Conservation (phyloP, 1,140 invertebrate species). For the Zaprionus ghesquierei region DNA sequence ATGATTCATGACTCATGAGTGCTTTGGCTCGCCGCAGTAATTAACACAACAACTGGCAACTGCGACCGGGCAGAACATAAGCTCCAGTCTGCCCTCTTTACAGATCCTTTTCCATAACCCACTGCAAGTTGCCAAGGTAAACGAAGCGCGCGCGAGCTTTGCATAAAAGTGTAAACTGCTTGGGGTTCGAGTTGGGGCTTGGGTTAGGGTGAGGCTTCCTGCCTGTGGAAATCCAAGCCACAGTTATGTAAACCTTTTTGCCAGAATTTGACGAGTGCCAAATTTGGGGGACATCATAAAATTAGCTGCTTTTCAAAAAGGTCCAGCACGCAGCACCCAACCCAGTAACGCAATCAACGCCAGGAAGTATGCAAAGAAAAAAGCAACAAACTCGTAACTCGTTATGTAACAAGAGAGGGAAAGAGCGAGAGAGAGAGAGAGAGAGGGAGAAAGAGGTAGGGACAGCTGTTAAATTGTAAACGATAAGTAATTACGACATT, state of each 20-base stretch:
- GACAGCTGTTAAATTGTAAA: neutral
- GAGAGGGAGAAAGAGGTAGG: neutral
- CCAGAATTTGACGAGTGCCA: slow-evolving; percentile 58
- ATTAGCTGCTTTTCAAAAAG: slow-evolving; percentile 70
- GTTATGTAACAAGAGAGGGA: neutral
- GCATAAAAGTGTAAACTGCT: slow-evolving; percentile 50
- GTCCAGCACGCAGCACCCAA: too few relatives aligned
- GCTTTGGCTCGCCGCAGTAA: slow-evolving; percentile 66
- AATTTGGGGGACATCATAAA: slow-evolving; percentile 65
- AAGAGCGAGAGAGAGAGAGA: neutral
- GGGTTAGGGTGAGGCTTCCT: too few relatives aligned
- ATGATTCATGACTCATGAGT: slow-evolving; percentile 75
- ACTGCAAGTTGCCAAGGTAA: slow-evolving; percentile 50
- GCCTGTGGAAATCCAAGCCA: slow-evolving; percentile 25
- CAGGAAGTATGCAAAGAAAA: slow-evolving; percentile 37
- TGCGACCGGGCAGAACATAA: slow-evolving; percentile 11
- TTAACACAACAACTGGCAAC: slow-evolving; percentile 57
- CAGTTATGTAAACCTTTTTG: slow-evolving; percentile 49
- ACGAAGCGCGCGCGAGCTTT: slow-evolving; percentile 40
- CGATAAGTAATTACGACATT: neutral
- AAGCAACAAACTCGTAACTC: neutral
- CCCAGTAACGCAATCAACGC: neutral
- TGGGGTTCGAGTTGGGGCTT: neutral
- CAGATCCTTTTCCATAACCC: neutral
- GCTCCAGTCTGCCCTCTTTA: neutral